Base-by-base conservation (phyloP, 2,888 invertebrate genomes). In the Tenthredo notha region DNA sequence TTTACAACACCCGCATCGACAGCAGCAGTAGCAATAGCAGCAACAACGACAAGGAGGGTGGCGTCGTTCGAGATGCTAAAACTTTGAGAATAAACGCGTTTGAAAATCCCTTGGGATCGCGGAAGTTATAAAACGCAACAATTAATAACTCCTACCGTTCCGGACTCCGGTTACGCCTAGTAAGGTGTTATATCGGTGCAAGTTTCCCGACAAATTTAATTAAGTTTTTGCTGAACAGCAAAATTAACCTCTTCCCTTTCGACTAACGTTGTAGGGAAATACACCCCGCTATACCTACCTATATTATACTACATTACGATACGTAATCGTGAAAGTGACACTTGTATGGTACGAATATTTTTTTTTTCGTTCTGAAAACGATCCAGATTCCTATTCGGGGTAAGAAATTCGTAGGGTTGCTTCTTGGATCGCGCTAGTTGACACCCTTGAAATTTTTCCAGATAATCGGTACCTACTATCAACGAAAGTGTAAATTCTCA, bases 121-220 rank as follows among this genome's bases (percentile, higher is more conserved):
- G 50, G 6, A 61, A 80, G 80, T 80, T 83, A 70, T 83, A 83
- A 70, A 83, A 67, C 47, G 65, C 83, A 83, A 83, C 83, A 65
- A 83, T 83, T 83, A 83, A 83, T 83, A 67, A 83, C 67, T 47
- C 80, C 37, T 25, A 33, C 43, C 43, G 25, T 67, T 43, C 47
- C 21, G 29, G 67, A 50, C 67, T 67, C 47, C 21, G 83, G 70
- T 67, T 70, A 67, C 47, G 80, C 80, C 61, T 47, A 50, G 77
- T 54, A 54, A 80, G 65, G 47, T 70, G 80, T 61, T 58, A 80
- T 37, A 86, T 85, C 85, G 85, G 72, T 65, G 61, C 84, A 67
- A 86, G 83, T 84, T 87, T 84, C 61, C 77, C 25, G 85, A 67
- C 84, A 83, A 87, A 88, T 88, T 88, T 87, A 88, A 88, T 88